Evolutionary conservation across 2,888 invertebrate species (phyloP).

Genomic region (Drosophila picticornis): DNA sequence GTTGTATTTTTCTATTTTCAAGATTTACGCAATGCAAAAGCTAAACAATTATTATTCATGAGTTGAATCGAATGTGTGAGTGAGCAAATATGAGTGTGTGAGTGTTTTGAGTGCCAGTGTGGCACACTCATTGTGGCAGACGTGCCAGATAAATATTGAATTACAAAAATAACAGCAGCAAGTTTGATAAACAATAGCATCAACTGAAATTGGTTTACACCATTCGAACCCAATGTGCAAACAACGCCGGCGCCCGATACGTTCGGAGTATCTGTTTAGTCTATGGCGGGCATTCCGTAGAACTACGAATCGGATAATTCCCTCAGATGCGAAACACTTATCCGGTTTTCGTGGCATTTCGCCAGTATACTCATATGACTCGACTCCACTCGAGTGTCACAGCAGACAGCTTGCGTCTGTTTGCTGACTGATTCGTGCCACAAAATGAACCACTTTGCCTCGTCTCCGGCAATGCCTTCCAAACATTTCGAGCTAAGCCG

Average conservation of each 20-base stretch:
- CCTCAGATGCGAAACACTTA: not conserved
- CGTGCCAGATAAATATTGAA: conserved; percentile 65
- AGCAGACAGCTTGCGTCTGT: conserved; percentile 12
- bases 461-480: not conserved
- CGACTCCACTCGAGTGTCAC: not conserved
- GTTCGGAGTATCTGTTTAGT: conserved; percentile 43
- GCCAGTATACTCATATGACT: not conserved
- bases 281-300: conserved; percentile 23
- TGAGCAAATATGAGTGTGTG: not conserved
- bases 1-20: conserved; percentile 69
- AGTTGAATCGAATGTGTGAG: conserved; percentile 17
- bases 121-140: conserved; percentile 37
- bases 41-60: conserved; percentile 72
- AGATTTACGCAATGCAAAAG: conserved; percentile 76
- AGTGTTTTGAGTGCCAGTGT: conserved; percentile 19
- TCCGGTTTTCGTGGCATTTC: not conserved
- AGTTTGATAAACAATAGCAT: conserved; percentile 2
- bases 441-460: not conserved
- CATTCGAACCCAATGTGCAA: conserved; percentile 43
- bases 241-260: conserved; percentile 36
- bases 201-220: conserved; percentile 23
- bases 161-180: conserved; percentile 54
- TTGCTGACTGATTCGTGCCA: not conserved
- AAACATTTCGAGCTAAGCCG: not conserved
- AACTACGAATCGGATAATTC: conserved; percentile 24